These are phyloP conservation scores for Dryadula phaetusa DNA, from an alignment of 2,888 invertebrate species.

Conservation along the genomic window DNA sequence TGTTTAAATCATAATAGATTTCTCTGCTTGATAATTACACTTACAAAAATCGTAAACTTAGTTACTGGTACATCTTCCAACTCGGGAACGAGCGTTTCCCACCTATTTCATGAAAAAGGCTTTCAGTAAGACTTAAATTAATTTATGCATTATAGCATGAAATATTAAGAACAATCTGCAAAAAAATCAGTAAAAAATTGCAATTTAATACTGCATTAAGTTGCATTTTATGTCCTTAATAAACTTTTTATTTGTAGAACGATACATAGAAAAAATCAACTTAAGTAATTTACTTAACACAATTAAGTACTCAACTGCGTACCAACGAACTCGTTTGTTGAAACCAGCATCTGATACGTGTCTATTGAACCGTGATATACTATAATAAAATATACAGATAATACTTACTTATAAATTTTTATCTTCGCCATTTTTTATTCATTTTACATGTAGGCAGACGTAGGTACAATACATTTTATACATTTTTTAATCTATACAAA, in stretches of 20 bases:
- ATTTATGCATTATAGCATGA: background rate
- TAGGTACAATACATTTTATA: too few species aligned
- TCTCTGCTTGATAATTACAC: too few species aligned
- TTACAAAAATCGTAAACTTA: too few species aligned
- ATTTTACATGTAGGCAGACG: too few species aligned
- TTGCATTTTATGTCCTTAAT: background rate
- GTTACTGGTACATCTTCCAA: too few species aligned
- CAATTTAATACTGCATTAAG: background rate
- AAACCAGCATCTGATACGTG: slow-evolving; percentile 17
- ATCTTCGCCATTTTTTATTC: too few species aligned
- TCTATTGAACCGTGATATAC: slow-evolving; percentile 7
- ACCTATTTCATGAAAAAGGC: too few species aligned
- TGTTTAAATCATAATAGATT: too few species aligned
- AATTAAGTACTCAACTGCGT: slow-evolving; percentile 20
- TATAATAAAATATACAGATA: background rate
- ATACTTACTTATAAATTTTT: too few species aligned
- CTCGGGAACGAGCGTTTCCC: too few species aligned
- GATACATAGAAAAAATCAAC: background rate
- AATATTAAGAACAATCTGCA: background rate
- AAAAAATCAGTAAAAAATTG: background rate
- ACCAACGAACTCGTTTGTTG: slow-evolving; percentile 6
- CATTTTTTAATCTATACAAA: too few species aligned
- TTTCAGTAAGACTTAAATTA: too few species aligned
- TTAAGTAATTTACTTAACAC: slow-evolving; percentile 13
- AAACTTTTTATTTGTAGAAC: background rate